These are phyloP conservation scores for Eupithecia centaureata DNA, from an alignment of 2,888 invertebrate genomes.

Conservation along the genomic window DNA sequence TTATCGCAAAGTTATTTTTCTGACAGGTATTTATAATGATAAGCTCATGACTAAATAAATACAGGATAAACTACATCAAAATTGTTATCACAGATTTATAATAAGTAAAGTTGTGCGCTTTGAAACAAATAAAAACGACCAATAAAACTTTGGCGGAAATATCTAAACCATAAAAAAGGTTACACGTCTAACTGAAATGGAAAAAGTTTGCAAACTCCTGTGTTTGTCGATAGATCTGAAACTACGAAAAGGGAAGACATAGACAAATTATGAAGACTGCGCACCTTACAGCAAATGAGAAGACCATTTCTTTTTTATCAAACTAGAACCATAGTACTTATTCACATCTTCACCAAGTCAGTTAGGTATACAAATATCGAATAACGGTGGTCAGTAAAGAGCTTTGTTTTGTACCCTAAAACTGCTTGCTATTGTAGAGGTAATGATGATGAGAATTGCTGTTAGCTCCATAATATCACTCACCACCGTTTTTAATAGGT, in stretches of 20 bases:
- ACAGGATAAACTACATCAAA: neutral
- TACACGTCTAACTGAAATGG: conserved; percentile 1
- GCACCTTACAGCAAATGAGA: neutral
- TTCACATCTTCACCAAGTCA: neutral
- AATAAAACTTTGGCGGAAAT: conserved; percentile 3
- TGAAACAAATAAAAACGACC: neutral
- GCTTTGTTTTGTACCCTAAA: neutral
- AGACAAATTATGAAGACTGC: neutral
- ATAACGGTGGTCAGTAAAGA: no score
- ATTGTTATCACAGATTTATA: no score
- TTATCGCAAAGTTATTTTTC: neutral
- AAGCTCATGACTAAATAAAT: no score
- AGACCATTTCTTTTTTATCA: neutral
- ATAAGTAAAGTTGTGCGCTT: no score
- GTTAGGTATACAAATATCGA: no score
- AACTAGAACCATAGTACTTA: neutral
- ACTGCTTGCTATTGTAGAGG: neutral
- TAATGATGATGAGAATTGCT: neutral
- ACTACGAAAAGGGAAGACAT: neutral
- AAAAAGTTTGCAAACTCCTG: neutral
- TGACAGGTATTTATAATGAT: no score
- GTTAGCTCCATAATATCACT: no score
- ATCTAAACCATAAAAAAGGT: neutral
- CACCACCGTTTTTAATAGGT: no score
- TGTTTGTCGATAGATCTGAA: conserved; percentile 2